Conservation (phyloP, 2,113 vertebrate genomes). For the Petroica traversi region DNA sequence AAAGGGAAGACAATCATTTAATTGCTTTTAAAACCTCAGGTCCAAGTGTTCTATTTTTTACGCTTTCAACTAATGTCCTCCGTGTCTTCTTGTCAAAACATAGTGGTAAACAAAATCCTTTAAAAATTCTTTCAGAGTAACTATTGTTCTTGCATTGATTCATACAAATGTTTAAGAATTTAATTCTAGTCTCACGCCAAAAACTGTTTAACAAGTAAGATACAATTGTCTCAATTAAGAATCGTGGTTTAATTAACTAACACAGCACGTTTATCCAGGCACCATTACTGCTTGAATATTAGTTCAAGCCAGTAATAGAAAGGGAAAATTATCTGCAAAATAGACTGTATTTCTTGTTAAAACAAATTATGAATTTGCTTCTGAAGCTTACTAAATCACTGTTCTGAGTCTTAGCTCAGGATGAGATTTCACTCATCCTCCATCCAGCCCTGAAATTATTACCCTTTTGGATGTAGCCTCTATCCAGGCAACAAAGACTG, state of each 20-base stretch:
- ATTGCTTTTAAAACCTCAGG: background rate
- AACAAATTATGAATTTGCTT: background rate
- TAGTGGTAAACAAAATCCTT: background rate
- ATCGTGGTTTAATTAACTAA: background rate
- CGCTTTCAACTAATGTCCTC: background rate
- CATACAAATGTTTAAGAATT: background rate
- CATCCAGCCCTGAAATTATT: background rate
- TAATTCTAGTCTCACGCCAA: background rate
- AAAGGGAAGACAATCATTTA: background rate
- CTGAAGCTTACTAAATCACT: background rate
- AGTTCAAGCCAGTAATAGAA: background rate
- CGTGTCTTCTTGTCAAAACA: background rate
- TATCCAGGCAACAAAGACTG: background rate
- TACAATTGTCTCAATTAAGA: background rate
- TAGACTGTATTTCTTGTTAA: background rate
- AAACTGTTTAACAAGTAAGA: background rate
- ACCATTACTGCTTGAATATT: background rate
- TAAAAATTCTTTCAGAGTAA: background rate
- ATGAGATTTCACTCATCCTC: background rate
- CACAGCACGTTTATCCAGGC: background rate
- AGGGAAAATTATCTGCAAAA: background rate
- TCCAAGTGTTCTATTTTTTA: background rate
- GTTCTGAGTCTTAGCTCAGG: background rate
- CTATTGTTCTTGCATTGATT: background rate
- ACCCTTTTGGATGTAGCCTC: background rate